Evolutionary conservation across 2,888 invertebrate species (phyloP).

Genomic region (Cataglyphis rosenhaueri): DNA sequence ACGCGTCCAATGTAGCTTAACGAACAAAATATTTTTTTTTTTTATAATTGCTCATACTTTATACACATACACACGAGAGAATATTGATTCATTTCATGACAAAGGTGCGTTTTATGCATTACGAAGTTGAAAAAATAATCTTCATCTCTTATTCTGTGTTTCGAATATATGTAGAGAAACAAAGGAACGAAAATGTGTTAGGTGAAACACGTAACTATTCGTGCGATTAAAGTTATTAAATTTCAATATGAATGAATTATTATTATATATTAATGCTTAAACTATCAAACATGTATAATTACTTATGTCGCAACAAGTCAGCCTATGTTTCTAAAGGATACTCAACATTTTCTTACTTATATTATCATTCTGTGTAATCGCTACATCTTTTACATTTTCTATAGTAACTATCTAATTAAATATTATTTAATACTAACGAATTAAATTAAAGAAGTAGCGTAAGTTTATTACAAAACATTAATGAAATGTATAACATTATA

Average conservation of each 20-base stretch:
- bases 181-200: background rate
- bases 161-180: background rate
- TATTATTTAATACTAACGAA: constrained; percentile 4
- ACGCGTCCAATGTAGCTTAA: background rate
- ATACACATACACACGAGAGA: background rate
- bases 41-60: background rate
- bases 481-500: background rate
- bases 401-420: constrained; percentile 19
- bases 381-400: background rate
- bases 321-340: background rate
- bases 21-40: background rate
- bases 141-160: background rate
- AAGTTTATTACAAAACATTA: constrained; percentile 25
- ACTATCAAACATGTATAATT: constrained; percentile 2
- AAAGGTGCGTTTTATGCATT: background rate
- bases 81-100: background rate
- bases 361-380: background rate
- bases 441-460: background rate
- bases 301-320: background rate
- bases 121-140: constrained; percentile 36
- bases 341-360: background rate
- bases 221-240: background rate
- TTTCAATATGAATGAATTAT: background rate
- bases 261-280: background rate
- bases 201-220: background rate